Evolutionary conservation across 2,797 vertebrate genomes (phyloP).

Genomic region (Platalea minor): DNA sequence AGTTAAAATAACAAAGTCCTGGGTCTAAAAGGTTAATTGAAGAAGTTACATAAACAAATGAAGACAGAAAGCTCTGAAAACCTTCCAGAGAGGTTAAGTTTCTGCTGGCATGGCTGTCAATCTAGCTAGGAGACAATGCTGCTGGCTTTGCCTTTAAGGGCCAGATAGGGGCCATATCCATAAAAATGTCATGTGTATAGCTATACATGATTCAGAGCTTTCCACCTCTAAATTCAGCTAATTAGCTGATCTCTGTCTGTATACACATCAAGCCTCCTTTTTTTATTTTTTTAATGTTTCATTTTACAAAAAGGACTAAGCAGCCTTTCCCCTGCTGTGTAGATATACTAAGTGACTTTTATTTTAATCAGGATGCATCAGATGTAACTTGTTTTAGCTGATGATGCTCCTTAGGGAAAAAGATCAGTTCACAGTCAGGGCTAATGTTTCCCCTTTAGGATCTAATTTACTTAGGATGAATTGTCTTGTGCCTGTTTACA

Average conservation of each 20-base stretch:
- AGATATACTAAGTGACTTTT: background rate
- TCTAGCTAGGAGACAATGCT: background rate
- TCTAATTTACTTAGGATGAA: background rate
- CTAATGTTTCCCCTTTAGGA: background rate
- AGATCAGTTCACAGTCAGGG: background rate
- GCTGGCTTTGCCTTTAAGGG: background rate
- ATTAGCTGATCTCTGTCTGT: background rate
- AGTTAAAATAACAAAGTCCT: background rate
- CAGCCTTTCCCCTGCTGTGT: background rate
- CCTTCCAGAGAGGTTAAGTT: background rate
- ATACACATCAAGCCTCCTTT: background rate
- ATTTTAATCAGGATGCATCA: background rate
- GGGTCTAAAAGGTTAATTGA: background rate
- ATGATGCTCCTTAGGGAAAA: background rate
- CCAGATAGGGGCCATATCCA: background rate
- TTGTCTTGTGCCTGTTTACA: background rate
- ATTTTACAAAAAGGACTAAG: background rate
- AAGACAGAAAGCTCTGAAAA: background rate
- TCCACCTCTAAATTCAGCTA: background rate
- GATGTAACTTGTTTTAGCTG: background rate
- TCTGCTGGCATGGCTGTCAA: background rate
- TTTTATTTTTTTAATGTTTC: background rate
- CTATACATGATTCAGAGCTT: background rate
- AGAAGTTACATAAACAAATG: background rate
- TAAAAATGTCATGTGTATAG: background rate